Evolutionary conservation across 1,140 invertebrate genomes (phyloP), one percentile per base, ranked within the genome.

Genomic region (Tribolium castaneum): DNA sequence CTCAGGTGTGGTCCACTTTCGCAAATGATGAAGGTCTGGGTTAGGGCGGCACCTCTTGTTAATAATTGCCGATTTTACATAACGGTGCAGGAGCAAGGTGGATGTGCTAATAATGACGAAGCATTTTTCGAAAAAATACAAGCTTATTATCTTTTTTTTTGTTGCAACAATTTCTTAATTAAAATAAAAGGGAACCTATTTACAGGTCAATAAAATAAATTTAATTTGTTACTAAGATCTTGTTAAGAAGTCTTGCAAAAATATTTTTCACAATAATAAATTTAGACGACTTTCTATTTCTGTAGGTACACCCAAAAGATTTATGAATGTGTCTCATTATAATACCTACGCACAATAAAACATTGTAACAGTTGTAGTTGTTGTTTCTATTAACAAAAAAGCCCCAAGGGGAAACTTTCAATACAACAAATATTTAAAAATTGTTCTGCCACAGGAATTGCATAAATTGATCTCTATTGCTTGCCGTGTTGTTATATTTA

Each of bases 11-110:
- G 72, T 78, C 82, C 78, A 83, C 78, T 83, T 83, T 81, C 75
- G 78, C 59, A 78, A 73, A 82, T 77, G 79, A 52, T 81, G 76
- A 83, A 83, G 82, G 82, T 83, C 82, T 82, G 77, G 82, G 82
- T 83, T 83, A 80, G 81, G 82, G 82, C 79, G 82, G 62, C 45
- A 49, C 77, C 76, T 34, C 30, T 45, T 73, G 16, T 39, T 78
- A 13, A 16, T 45, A 50, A 66, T 51, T 30, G 25, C 25, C 3
- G 25, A 30, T 30, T 30, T 30, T 30, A 30, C 25, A 50, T 45
- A 45, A 45, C 9, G n/a, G 5, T 45, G 39, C 39, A 45, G n/a
- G 39, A 9, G 39, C 39, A 34, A 59, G 62, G 56, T 22, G 35
- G 34, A 75, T 75, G 35, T 12, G n/a, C 5, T 62, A 19, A 34